Evolutionary conservation across 2,113 vertebrate genomes (phyloP).

Genomic region (Tachysurus fulvidraco): DNA sequence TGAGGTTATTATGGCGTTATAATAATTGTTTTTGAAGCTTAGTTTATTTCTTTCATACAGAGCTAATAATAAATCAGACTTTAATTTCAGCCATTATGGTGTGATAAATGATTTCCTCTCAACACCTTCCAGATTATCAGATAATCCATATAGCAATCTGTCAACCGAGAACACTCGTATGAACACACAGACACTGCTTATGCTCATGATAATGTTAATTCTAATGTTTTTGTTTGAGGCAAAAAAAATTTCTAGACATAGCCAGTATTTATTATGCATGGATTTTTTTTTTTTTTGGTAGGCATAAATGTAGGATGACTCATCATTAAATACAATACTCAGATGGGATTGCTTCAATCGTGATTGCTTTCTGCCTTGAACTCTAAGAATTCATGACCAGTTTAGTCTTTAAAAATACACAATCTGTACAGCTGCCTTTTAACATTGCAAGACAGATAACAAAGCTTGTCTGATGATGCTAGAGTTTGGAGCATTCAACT

Average conservation of each 20-base stretch:
- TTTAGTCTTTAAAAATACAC: background rate
- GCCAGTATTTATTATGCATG: too few relatives aligned
- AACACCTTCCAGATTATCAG: background rate
- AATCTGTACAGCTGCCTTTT: background rate
- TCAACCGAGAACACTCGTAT: background rate
- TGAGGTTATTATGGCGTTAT: background rate
- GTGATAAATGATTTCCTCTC: background rate
- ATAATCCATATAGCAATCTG: background rate
- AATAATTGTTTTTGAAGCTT: background rate
- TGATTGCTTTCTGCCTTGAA: background rate
- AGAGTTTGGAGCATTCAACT: background rate
- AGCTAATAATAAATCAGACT: background rate
- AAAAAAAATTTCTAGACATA: background rate
- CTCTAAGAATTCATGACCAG: background rate
- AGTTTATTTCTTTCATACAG: background rate
- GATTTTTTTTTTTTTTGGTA: background rate
- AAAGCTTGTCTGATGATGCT: background rate
- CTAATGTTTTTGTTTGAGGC: background rate
- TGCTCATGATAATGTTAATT: background rate
- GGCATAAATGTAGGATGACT: background rate
- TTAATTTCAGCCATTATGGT: background rate
- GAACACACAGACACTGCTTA: background rate
- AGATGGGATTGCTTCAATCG: background rate
- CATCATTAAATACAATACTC: background rate
- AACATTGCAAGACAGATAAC: background rate